Evolutionary conservation across 2,888 invertebrate genomes (phyloP).

Genomic region (Orthosia gothica): DNA sequence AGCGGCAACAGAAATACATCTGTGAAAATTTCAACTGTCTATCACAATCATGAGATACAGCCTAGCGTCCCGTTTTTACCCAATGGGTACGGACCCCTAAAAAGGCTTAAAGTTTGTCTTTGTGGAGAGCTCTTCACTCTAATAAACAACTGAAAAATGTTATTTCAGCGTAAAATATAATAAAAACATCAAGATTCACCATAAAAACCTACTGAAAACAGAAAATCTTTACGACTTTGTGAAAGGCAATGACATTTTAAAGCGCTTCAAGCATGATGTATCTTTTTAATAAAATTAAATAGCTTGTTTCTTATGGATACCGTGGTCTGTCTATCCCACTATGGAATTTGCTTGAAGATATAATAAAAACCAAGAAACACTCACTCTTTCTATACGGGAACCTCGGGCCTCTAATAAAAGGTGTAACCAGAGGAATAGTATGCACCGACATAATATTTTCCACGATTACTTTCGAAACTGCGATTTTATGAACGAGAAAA

Average conservation of each 20-base stretch:
- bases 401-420: slow-evolving; percentile 89
- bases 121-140: not conserved
- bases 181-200: slow-evolving; percentile 15
- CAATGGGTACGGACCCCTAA: too few relatives aligned
- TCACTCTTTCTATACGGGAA: slow-evolving; percentile 90
- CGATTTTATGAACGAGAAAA: slow-evolving; percentile 59
- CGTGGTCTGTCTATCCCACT: not conserved
- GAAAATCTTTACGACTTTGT: slow-evolving; percentile 33
- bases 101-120: not conserved
- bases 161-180: slow-evolving; percentile 3
- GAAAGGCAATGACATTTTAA: slow-evolving; percentile 33
- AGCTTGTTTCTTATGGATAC: slow-evolving; percentile 7
- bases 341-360: slow-evolving; percentile 23
- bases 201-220: slow-evolving; percentile 19
- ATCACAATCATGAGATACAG: too few relatives aligned
- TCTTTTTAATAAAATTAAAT: not conserved
- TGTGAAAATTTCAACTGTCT: too few relatives aligned
- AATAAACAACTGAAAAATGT: not conserved
- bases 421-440: slow-evolving; percentile 88
- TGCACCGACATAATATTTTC: slow-evolving; percentile 88
- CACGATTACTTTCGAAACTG: slow-evolving; percentile 61
- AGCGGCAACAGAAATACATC: too few relatives aligned
- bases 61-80: too few relatives aligned
- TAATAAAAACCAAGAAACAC: slow-evolving; percentile 71
- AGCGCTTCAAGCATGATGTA: not conserved